phyloP scores from a whole-genome alignment of 2,797 vertebrate genomes.

The Sebastes cheni region DNA sequence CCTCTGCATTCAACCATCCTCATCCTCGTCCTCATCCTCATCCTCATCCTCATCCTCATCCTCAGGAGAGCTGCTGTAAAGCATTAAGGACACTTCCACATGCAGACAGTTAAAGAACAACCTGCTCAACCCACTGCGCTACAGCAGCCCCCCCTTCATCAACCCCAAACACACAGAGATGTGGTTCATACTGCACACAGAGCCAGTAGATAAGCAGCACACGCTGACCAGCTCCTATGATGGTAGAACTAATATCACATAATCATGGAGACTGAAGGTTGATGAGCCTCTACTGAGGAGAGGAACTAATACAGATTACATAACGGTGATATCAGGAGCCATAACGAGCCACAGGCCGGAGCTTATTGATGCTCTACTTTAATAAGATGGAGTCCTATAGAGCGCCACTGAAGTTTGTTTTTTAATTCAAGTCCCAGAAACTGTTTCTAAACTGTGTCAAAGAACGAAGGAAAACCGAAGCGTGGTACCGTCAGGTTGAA shows the following conservation, averaged over 20 bases:
- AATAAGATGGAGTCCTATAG: not conserved
- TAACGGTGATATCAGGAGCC: not conserved
- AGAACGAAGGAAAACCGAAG: not conserved
- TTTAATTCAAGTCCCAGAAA: not conserved
- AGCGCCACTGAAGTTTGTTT: not conserved
- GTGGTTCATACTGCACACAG: no score
- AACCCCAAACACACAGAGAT: no score
- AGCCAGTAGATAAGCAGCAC: not conserved
- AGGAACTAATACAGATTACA: not conserved
- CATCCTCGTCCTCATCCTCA: no score
- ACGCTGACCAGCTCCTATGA: not conserved
- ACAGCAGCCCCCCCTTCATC: no score
- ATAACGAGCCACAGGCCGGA: not conserved
- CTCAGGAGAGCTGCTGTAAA: no score
- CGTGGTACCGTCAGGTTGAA: not conserved
- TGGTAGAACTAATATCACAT: not conserved
- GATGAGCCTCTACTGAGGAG: not conserved
- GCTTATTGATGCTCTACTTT: not conserved
- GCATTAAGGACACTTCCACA: no score
- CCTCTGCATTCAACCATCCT: no score
- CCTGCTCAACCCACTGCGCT: no score
- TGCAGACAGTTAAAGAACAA: no score
- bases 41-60: no score
- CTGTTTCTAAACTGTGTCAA: not conserved
- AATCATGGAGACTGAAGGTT: not conserved